These are phyloP conservation scores for Cariama cristata DNA, from an alignment of 2,113 vertebrate species.

Conservation along the genomic window DNA sequence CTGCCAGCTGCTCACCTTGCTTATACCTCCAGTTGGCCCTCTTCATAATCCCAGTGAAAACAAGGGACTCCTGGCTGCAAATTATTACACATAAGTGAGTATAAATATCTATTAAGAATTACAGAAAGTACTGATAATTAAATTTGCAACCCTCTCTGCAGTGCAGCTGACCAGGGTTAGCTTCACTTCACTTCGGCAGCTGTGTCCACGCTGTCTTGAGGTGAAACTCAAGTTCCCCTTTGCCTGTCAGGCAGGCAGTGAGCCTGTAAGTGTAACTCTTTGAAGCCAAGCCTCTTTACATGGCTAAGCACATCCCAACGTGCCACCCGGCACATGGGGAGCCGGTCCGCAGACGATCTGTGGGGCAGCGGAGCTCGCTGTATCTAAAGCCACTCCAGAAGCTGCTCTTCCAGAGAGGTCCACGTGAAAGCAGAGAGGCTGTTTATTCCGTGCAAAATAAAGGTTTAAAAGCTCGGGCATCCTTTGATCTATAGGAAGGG, in stretches of 20 bases:
- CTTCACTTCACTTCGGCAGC: neutral
- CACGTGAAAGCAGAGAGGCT: slow-evolving; percentile 29
- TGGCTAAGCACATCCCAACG: neutral
- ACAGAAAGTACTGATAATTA: neutral
- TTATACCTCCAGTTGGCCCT: neutral
- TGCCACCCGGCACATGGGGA: neutral
- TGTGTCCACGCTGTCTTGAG: neutral
- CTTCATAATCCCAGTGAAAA: neutral
- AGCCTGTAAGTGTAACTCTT: neutral
- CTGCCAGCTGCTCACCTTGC: neutral
- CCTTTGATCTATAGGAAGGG: neutral
- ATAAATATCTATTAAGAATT: neutral
- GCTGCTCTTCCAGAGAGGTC: neutral
- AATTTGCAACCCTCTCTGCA: neutral
- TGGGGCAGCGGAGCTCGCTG: neutral
- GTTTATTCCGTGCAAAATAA: neutral
- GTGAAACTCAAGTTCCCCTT: slow-evolving; percentile 22
- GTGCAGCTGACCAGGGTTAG: neutral
- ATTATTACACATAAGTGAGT: neutral
- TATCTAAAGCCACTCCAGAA: neutral
- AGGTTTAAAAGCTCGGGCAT: neutral
- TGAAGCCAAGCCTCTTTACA: slow-evolving; percentile 30
- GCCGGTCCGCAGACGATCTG: neutral
- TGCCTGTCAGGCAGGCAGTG: neutral
- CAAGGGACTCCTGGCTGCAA: neutral